Conservation (phyloP, 2,888 invertebrate species). For the Orchesella flavescens region DNA sequence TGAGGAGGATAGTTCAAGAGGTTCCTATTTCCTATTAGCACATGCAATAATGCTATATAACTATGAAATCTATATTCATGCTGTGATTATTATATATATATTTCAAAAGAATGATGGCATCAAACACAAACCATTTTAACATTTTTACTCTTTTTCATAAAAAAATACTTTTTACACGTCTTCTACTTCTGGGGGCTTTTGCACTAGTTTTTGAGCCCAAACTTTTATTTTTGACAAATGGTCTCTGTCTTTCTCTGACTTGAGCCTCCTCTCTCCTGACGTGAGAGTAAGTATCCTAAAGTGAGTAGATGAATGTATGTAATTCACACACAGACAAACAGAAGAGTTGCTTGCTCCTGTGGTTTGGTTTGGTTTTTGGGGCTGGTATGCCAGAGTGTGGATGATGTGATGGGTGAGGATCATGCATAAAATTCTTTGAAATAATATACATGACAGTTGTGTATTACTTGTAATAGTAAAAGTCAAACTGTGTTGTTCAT, state of each 20-base stretch:
- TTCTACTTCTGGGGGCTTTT: background rate
- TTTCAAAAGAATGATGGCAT: background rate
- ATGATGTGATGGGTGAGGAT: slow-evolving; percentile 23
- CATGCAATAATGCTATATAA: no score
- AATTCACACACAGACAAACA: slow-evolving; percentile 15
- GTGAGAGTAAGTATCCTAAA: slow-evolving; percentile 26
- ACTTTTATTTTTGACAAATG: slow-evolving; percentile 62
- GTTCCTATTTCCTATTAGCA: background rate
- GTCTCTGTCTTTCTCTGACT: slow-evolving; percentile 62
- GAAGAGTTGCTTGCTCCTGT: no score
- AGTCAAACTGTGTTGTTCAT: slow-evolving; percentile 30
- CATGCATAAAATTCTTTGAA: slow-evolving; percentile 16
- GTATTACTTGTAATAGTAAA: slow-evolving; percentile 42
- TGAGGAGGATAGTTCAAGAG: slow-evolving; percentile 9
- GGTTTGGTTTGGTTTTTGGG: background rate
- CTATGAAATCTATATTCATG: background rate
- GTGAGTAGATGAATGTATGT: slow-evolving; percentile 1
- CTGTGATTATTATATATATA: background rate
- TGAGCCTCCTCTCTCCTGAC: slow-evolving; percentile 39
- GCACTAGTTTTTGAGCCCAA: slow-evolving; percentile 12
- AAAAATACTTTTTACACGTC: slow-evolving; percentile 15
- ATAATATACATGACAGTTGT: slow-evolving; percentile 51
- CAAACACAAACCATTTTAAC: background rate
- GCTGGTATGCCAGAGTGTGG: background rate
- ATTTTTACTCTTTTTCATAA: background rate